Evolutionary conservation across 2,113 vertebrate species (phyloP), one percentile per base, ranked within the genome.

Genomic region (Gulo gulo): DNA sequence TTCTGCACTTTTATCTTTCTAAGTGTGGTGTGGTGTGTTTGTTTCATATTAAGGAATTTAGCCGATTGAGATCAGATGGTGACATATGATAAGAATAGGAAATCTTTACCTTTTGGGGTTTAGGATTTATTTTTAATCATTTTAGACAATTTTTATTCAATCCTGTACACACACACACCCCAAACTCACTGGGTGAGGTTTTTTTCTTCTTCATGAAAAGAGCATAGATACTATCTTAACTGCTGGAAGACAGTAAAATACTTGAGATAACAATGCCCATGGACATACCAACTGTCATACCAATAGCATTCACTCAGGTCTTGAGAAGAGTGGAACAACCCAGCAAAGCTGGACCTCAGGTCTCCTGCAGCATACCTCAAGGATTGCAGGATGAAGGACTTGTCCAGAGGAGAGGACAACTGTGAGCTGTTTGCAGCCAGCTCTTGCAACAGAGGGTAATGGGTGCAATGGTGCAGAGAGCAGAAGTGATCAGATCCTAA

Each of bases 71-170:
- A 63, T 74, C 18, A 23, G 10, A 36, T 94, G n/a, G 13, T 2
- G 31, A 18, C 71, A 91, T 39, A 85, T 20, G 4, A 14, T 73
- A 67, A 73, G 8, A 88, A 11, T 65, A 74, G 7, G 2, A 3
- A 31, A 52, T 74, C 47, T 55, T 84, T 63, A 67, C 18, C 13
- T 90, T 81, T 42, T 63, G n/a, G 47, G 26, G 47, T 61, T 61
- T 73, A 84, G 26, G 31, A 57, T 88, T 88, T 91, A 59, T 57
- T 81, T 95, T 94, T 63, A 52, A 34, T 94, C 34, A 80, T 88
- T 84, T 80, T 91, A 7, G 87, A 79, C 13, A 52, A 79, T 6
- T 79, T 71, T 96, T 71, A 71, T 42, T 18, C 2, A 73, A n/a
- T 88, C 36, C 31, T 76, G 73, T 76, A 52, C 15, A 52, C 50